These are phyloP conservation scores for Pluvialis apricaria DNA, from an alignment of 2,113 vertebrate genomes.

Conservation along the genomic window DNA sequence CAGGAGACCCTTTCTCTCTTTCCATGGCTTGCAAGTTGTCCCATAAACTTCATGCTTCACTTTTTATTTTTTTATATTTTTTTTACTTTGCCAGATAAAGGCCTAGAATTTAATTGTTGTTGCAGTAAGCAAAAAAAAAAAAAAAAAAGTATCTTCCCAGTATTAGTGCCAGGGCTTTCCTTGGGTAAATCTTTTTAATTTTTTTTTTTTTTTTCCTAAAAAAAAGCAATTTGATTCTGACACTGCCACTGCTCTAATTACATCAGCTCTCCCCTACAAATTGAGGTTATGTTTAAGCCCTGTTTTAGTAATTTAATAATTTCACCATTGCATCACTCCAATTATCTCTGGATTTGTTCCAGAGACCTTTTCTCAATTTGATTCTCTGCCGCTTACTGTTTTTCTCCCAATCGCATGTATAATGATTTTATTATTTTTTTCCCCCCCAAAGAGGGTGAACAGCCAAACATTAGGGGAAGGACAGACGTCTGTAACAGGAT, in stretches of 20 bases:
- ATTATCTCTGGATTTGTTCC: slow-evolving; percentile 1
- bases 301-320: not conserved
- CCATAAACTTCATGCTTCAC: not conserved
- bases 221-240: not conserved
- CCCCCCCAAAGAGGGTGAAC: not conserved
- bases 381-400: not conserved
- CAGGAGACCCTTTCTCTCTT: not conserved
- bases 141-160: not conserved
- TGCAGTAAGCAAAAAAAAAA: not conserved
- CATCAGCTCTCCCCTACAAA: not conserved
- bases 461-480: not conserved
- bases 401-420: not conserved
- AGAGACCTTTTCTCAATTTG: not conserved
- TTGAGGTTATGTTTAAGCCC: not conserved
- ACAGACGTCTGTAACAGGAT: not conserved
- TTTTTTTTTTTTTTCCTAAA: not conserved
- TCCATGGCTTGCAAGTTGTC: not conserved
- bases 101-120: not conserved
- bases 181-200: not conserved
- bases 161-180: not conserved
- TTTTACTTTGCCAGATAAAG: not conserved
- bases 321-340: not conserved
- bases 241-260: not conserved
- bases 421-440: not conserved
- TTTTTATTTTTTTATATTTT: not conserved